These are phyloP conservation scores for Coregonus ussuriensis DNA, from an alignment of 2,797 vertebrate species.

Conservation along the genomic window DNA sequence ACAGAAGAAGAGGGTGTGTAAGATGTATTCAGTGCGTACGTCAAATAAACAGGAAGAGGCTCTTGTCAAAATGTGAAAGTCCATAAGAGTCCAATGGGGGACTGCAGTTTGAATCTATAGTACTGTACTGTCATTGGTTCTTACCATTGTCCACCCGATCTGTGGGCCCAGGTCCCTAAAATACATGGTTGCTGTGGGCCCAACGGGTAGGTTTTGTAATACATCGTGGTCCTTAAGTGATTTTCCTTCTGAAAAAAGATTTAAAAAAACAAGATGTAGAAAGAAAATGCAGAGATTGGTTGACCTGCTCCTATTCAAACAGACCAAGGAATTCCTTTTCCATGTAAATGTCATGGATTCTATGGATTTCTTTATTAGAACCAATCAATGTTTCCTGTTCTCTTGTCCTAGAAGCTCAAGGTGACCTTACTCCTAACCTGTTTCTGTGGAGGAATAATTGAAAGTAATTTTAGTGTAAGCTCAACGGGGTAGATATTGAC, in stretches of 20 bases:
- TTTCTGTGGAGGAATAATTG: constrained; percentile 46
- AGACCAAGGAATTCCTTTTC: neutral
- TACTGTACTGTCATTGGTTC: neutral
- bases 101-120: neutral
- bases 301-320: too few species aligned
- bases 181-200: constrained; percentile 85
- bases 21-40: too few species aligned
- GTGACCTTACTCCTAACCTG: constrained; percentile 34
- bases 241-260: constrained; percentile 76
- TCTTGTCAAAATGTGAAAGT: neutral
- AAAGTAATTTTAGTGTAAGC: constrained; percentile 59
- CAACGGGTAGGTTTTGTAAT: constrained; percentile 83
- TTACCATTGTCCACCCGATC: constrained; percentile 87
- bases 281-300: neutral
- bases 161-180: constrained; percentile 89
- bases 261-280: neutral
- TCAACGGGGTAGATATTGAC: constrained; percentile 42
- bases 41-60: neutral
- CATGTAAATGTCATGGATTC: neutral
- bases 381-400: constrained; percentile 6
- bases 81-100: too few species aligned
- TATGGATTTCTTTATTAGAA: neutral
- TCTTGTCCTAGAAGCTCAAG: constrained; percentile 38
- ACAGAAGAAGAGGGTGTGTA: constrained; percentile 18
- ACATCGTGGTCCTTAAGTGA: constrained; percentile 83